Base-by-base conservation (phyloP, 2,797 vertebrate species). In the Enteromius anoplus region DNA sequence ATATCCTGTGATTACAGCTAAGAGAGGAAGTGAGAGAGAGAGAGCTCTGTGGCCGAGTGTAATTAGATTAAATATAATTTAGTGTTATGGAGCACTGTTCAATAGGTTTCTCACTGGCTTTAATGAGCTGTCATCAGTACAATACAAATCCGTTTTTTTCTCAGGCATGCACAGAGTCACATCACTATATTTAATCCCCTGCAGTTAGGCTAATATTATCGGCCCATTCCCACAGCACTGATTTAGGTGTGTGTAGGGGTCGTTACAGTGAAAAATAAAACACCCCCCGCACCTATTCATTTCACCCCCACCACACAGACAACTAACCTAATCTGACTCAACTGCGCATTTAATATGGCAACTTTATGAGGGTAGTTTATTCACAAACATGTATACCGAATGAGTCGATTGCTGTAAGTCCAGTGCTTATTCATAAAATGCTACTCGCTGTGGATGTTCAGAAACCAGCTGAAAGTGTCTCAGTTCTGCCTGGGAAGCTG, bases 121-220 rank as follows among this genome's bases (percentile, higher is more conserved):
- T 96, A 96, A 96, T 96, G 95, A 96, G 96, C 96, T 96, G 95
- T 95, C 95, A 95, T 96, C 96, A 96, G 96, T 95, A 93, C 95
- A 87, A 93, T 95, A 94, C 93, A 95, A 94, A 94, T 93, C 92
- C 94, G 94, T 94, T 94, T 93, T 94, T 92, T 88, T 83, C 89
- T 90, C 80, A 83, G 85, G 91, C 91, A 86, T 90, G 90, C 78
- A 76, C 84, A 83, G 76, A 78, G 62, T 79, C 86, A 82, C 88
- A 86, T 87, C 85, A 92, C 96, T 95, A 94, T 95, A 97, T 98
- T 98, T 97, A 95, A 97, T 98, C 97, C 96, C 95, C 95, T 95
- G 95, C 94, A 96, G 95, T 97, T 97, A 96, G 86, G 90, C 93
- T 89, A 94, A 91, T 96, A 97, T 98, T 97, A 97, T 96, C 97